Base-by-base conservation (phyloP, 2,797 vertebrate species). In the Anniella stebbinsi region DNA sequence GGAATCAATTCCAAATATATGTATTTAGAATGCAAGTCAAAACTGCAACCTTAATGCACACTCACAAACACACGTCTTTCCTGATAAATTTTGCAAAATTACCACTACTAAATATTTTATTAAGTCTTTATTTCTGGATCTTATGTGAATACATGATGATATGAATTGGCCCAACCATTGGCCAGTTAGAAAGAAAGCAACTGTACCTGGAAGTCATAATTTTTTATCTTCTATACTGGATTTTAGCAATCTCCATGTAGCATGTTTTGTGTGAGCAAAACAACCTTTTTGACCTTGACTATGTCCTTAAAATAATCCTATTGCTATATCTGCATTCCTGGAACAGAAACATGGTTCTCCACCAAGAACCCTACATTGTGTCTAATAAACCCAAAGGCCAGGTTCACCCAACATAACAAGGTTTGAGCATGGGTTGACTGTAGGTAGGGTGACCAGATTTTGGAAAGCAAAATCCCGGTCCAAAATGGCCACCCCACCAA, bases 231-330 rank as follows among this genome's bases (percentile, higher is more conserved):
- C 25, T 80, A 70, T 17, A 67, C 28, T 1, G 0, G 28, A 25
- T 91, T 33, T 30, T 73, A 51, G 75, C 48, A 86, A 0, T 18
- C 69, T 91, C 77, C 76, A 77, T 10, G 60, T 28, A 0, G 86
- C 25, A 85, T 36, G 23, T 0, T 75, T 76, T 88, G 67, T 4
- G 9, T 3, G 28, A 51, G 23, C 3, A 30, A 11, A 86, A 23
- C 60, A 10, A n/a, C 76, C 66, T 48, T 67, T 90, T 80, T 93
- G 36, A 21, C 11, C 80, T 93, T 93, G 85, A 85, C 38, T 73
- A 82, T 91, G 78, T 33, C 84, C 86, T 81, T 41, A 30, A 7
- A 28, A 76, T 86, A 80, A 89, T 91, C 13, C 88, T 12, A 3
- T 25, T 83, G 25, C 3, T 51, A 80, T 2, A 33, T 70, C 84